Conservation (phyloP, 1,140 invertebrate species). For the Penaeus chinensis region DNA sequence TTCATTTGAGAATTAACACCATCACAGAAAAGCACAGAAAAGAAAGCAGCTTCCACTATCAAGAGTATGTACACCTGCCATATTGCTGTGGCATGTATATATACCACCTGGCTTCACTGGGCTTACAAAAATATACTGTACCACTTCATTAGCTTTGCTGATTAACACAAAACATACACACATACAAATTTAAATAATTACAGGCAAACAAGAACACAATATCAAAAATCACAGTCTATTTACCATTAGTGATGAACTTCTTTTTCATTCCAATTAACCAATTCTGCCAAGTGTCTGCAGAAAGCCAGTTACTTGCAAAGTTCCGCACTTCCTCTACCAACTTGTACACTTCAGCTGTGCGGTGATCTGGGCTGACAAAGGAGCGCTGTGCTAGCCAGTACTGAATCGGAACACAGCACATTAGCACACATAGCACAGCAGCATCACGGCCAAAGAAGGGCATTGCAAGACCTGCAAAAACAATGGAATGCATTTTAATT, state of each 20-base stretch:
- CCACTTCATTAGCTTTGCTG: too few species aligned
- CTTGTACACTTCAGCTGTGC: slow-evolving; percentile 22
- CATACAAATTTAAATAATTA: neutral
- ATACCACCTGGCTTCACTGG: too few species aligned
- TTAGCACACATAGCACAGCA: slow-evolving; percentile 43
- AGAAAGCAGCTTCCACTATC: too few species aligned
- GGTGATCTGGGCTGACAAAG: slow-evolving; percentile 25
- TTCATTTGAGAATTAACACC: too few species aligned
- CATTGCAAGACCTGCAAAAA: slow-evolving; percentile 1
- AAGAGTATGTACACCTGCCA: too few species aligned
- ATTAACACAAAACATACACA: neutral
- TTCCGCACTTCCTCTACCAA: neutral
- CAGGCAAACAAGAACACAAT: neutral
- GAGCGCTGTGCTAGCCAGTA: slow-evolving; percentile 41
- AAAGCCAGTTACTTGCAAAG: slow-evolving; percentile 8
- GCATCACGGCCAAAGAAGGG: slow-evolving; percentile 39
- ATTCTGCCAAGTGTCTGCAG: slow-evolving; percentile 23
- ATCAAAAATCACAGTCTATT: neutral
- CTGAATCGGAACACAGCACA: slow-evolving; percentile 55
- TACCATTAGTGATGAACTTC: slow-evolving; percentile 34
- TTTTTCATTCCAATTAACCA: slow-evolving; percentile 19
- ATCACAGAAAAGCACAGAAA: too few species aligned
- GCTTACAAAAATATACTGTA: too few species aligned
- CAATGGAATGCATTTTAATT: too few species aligned
- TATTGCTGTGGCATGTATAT: too few species aligned